Conservation (phyloP, 2,113 vertebrate species). For the Dermatemys mawii region DNA sequence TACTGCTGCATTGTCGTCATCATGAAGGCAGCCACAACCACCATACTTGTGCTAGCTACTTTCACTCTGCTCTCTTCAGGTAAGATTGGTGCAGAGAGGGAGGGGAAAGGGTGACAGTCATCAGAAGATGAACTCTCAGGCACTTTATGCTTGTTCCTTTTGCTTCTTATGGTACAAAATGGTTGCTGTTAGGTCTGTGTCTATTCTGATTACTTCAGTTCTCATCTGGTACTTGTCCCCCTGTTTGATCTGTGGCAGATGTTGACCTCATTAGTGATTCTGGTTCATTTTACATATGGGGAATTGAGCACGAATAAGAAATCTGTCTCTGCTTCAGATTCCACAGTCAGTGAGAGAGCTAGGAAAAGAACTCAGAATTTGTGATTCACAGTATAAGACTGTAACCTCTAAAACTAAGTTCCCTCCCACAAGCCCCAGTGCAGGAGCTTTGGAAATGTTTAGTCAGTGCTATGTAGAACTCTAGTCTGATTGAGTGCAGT, state of each 20-base stretch:
- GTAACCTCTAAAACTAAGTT: not conserved
- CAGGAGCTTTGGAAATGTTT: not conserved
- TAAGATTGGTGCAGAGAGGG: slow-evolving; percentile 37
- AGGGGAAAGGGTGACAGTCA: not conserved
- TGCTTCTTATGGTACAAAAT: not conserved
- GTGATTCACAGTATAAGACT: not conserved
- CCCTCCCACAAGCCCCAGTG: not conserved
- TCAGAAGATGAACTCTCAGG: not conserved
- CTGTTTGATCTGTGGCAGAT: slow-evolving; percentile 53
- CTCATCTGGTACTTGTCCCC: slow-evolving; percentile 10
- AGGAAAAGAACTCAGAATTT: not conserved
- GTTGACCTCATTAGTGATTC: slow-evolving; percentile 22
- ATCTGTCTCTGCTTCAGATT: not conserved
- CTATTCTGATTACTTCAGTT: not conserved
- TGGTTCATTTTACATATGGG: too few species aligned
- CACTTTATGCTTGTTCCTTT: not conserved
- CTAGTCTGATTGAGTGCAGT: not conserved
- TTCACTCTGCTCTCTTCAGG: slow-evolving; percentile 57
- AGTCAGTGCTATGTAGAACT: not conserved
- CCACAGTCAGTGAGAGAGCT: not conserved
- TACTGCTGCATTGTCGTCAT: slow-evolving; percentile 1
- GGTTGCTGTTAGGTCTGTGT: slow-evolving; percentile 1
- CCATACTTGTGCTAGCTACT: slow-evolving; percentile 37
- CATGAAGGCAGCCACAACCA: slow-evolving; percentile 41
- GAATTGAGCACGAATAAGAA: not conserved